Percentiles rank a stretch among this genome's conserved stretches.
These are phyloP conservation scores for Grus americana DNA, from an alignment of 2,113 vertebrate genomes.

Conservation along the genomic window DNA sequence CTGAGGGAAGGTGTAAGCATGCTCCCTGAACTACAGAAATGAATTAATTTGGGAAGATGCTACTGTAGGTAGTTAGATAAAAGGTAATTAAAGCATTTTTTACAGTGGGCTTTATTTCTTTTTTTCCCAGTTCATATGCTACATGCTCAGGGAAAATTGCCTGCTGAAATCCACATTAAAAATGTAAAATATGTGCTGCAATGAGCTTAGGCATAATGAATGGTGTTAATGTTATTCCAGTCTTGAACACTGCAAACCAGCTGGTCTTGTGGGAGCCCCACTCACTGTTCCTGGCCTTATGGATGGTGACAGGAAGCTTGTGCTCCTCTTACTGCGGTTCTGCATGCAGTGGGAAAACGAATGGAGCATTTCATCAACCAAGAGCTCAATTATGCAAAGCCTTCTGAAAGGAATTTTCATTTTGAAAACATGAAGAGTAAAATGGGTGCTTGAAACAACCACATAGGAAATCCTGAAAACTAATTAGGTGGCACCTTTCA, in stretches of 20 bases:
- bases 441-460: neutral
- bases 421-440: neutral
- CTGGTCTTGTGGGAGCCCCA: neutral
- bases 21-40: neutral
- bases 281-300: neutral
- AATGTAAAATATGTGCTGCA: neutral
- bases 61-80: neutral
- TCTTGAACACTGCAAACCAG: neutral
- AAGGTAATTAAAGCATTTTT: neutral
- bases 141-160: neutral
- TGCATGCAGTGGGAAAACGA: neutral
- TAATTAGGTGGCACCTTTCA: neutral
- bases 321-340: neutral
- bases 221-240: neutral
- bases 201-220: neutral
- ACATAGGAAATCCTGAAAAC: neutral
- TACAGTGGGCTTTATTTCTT: neutral
- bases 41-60: neutral
- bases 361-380: neutral
- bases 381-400: neutral
- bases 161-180: neutral
- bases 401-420: neutral
- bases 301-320: slow-evolving; percentile 24
- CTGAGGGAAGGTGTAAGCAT: neutral
- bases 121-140: neutral